Conservation (phyloP, 2,113 vertebrate genomes). For the Perca flavescens region DNA sequence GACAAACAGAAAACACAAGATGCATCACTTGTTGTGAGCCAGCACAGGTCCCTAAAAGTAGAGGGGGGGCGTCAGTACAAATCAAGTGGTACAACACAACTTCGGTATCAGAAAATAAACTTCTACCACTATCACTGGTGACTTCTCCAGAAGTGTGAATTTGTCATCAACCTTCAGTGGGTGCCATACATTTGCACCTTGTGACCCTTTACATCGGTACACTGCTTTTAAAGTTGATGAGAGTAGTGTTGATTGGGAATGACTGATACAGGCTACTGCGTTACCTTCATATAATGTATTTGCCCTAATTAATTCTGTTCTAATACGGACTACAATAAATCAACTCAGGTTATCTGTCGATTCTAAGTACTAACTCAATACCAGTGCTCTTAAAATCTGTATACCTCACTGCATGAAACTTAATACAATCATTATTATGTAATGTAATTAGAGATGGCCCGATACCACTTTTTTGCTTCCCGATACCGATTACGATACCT, state of each 20-base stretch:
- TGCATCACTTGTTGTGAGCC: not conserved
- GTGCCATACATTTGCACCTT: not conserved
- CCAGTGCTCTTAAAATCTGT: not conserved
- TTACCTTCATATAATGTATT: not conserved
- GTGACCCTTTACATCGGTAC: not conserved
- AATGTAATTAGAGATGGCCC: too few relatives aligned
- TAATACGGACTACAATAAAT: not conserved
- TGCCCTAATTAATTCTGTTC: not conserved
- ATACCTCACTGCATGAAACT: not conserved
- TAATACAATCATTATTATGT: too few relatives aligned
- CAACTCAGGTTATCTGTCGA: not conserved
- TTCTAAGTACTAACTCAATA: not conserved
- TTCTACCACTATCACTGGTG: not conserved
- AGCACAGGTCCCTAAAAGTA: not conserved
- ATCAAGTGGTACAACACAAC: not conserved
- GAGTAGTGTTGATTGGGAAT: not conserved
- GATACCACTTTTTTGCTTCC: too few relatives aligned
- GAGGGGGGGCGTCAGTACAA: not conserved
- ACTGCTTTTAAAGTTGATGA: not conserved
- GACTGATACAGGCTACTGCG: not conserved
- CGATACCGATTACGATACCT: too few relatives aligned
- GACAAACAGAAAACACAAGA: not conserved
- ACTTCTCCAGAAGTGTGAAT: not conserved
- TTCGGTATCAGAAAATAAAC: not conserved
- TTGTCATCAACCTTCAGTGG: not conserved